Evolutionary conservation across 2,797 vertebrate species (phyloP), one percentile per base, ranked within the genome.

Genomic region (Muscicapa striata): DNA sequence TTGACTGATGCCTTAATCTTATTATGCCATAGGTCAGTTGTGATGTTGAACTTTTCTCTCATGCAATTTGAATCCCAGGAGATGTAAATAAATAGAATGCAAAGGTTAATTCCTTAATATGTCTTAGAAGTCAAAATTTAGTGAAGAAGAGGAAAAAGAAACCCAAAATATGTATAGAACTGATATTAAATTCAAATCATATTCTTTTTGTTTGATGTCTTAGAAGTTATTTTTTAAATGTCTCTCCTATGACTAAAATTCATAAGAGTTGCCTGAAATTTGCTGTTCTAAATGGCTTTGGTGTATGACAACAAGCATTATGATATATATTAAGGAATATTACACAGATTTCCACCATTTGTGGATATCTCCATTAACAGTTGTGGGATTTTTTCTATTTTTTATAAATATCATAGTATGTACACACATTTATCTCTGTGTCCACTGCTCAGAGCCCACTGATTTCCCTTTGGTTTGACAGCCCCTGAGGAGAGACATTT

Each of bases 331-430:
- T 41, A 58, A 67, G 34, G 64, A 69, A 73, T 9, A 76, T 70
- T 51, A 7, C 7, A 49, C 72, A 6, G 7, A 73, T 52, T 78
- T 52, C 14, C n/a, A 54, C 22, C 40, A 13, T 74, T 87, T 61
- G 16, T 66, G 10, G 11, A 12, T 84, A 30, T 32, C 21, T 55
- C 15, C 54, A 9, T 70, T 69, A 41, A 34, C 2, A 34, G 8
- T 3, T 48, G 38, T n/a, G 23, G 8, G 0, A 24, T 4, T 34
- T 49, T 48, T 66, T 8, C 7, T 0, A 0, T 12, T 74, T 7
- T 74, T 49, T 26, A 5, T 41, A 49, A 74, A 34, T 41, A 34
- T 10, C 10, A 15, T 6, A 15, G 2, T 64, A 36, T 0, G 0
- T 48, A 30, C 15, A 23, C 11, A 6, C 23, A 34, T 34, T 62